A percentile compares a stretch with the other conserved stretches of the same genome.
These are phyloP conservation scores for Indicator maculatus DNA, from an alignment of 2,113 vertebrate species.

Conservation along the genomic window DNA sequence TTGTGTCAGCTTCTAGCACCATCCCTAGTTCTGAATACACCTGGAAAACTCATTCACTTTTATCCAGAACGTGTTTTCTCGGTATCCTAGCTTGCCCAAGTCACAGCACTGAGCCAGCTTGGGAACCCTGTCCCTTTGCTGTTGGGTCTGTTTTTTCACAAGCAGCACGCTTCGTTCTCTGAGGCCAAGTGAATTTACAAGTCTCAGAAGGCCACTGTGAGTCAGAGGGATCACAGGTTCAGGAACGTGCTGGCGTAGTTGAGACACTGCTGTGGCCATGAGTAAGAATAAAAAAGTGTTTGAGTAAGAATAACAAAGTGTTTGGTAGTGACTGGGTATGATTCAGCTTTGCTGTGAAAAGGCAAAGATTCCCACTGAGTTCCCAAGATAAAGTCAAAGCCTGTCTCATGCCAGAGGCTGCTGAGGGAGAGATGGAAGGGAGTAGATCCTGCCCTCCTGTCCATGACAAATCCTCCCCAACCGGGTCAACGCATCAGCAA, in stretches of 20 bases:
- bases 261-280: neutral
- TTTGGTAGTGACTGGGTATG: neutral
- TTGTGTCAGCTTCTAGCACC: neutral
- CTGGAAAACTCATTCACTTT: neutral
- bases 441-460: neutral
- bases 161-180: neutral
- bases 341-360: neutral
- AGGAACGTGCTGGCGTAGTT: neutral
- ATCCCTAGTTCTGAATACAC: neutral
- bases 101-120: neutral
- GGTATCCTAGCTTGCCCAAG: neutral
- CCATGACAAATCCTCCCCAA: neutral
- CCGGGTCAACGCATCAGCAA: neutral
- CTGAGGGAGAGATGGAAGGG: neutral
- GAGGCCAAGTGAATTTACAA: neutral
- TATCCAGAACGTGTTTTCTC: neutral
- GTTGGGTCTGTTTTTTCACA: neutral
- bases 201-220: neutral
- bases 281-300: neutral
- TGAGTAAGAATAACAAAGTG: neutral
- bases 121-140: neutral
- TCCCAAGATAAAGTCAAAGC: neutral
- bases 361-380: neutral
- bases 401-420: neutral
- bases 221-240: neutral